Conservation (phyloP, 1,140 invertebrate species). For the Scaptomyza montana region DNA sequence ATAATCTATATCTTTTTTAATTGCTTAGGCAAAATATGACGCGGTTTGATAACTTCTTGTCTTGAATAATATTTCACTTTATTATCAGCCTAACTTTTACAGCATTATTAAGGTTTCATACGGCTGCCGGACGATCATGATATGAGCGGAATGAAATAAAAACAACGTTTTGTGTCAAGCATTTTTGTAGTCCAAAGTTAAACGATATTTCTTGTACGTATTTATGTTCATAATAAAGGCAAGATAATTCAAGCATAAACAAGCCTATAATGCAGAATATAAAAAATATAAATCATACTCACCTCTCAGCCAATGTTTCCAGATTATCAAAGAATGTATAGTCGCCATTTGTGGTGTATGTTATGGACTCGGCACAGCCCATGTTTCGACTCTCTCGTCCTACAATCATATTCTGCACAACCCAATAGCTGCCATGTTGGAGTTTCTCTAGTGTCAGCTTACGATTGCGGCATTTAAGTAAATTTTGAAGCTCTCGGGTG, state of each 20-base stretch:
- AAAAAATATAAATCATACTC: conserved; percentile 47
- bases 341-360: conserved; percentile 95
- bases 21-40: too few relatives aligned
- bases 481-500: conserved; percentile 30
- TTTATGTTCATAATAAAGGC: too few relatives aligned
- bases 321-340: conserved; percentile 95
- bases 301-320: conserved; percentile 89
- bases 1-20: too few relatives aligned
- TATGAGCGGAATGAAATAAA: too few relatives aligned
- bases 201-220: not conserved
- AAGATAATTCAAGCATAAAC: not conserved
- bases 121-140: too few relatives aligned
- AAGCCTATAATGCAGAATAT: not conserved
- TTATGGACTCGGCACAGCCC: conserved; percentile 92
- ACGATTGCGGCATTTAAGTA: conserved; percentile 87
- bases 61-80: not conserved
- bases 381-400: conserved; percentile 84
- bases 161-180: too few relatives aligned
- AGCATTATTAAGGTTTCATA: not conserved
- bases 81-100: not conserved
- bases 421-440: conserved; percentile 93
- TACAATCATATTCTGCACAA: conserved; percentile 92
- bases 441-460: conserved; percentile 85
- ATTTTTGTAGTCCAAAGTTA: too few relatives aligned
- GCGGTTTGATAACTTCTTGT: too few relatives aligned